Conservation (phyloP, 2,113 vertebrate species). For the Campylomormyrus tamandua region DNA sequence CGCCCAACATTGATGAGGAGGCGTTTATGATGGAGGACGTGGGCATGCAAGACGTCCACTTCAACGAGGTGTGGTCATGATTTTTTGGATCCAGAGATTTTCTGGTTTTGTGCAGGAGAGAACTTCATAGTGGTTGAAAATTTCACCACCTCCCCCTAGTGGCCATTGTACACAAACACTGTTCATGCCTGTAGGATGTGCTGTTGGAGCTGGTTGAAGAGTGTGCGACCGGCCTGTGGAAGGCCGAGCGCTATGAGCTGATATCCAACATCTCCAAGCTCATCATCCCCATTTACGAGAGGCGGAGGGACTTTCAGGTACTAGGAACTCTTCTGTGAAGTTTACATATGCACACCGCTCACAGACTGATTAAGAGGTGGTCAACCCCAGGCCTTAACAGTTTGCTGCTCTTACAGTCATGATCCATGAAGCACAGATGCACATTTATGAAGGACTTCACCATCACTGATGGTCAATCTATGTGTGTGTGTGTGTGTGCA, state of each 20-base stretch:
- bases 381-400: neutral
- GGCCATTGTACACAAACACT: neutral
- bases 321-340: neutral
- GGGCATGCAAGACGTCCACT: slow-evolving; percentile 98
- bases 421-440: neutral
- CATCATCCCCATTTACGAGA: slow-evolving; percentile 94
- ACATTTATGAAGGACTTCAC: neutral
- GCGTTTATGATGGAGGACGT: slow-evolving; percentile 99
- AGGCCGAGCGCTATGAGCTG: slow-evolving; percentile 94
- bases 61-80: slow-evolving; percentile 77
- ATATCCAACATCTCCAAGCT: slow-evolving; percentile 93
- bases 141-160: neutral
- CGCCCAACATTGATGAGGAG: slow-evolving; percentile 95
- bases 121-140: neutral
- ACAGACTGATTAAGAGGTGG: neutral
- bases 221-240: slow-evolving; percentile 93
- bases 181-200: slow-evolving; percentile 72
- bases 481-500: slow-evolving; percentile 18
- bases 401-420: neutral
- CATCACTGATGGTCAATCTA: neutral
- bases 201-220: slow-evolving; percentile 91
- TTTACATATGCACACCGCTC: neutral
- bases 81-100: neutral
- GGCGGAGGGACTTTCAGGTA: slow-evolving; percentile 94
- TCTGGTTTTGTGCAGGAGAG: neutral